A percentile compares a stretch with the other conserved stretches of the same genome.
Conservation (phyloP, 2,888 invertebrate species). For the Limnephilus auricula region DNA sequence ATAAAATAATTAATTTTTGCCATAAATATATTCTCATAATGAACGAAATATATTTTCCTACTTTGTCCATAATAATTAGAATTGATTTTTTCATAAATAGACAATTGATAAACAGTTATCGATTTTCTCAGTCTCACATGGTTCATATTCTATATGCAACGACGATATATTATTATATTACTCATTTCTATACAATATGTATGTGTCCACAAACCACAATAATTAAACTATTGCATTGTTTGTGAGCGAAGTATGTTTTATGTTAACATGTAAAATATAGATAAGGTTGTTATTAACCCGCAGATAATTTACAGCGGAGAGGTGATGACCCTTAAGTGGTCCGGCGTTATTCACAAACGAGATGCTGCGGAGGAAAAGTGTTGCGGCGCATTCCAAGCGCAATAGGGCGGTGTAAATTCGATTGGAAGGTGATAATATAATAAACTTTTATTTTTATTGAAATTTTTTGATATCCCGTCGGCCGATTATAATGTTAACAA, state of each 20-base stretch:
- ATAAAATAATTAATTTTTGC: no score
- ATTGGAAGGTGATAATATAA: slow-evolving; percentile 42
- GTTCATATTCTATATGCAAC: no score
- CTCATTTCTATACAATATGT: not conserved
- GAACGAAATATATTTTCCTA: no score
- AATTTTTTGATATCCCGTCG: slow-evolving; percentile 14
- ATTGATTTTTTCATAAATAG: no score
- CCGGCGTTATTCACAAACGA: slow-evolving; percentile 42
- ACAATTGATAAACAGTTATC: no score
- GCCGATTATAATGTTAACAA: not conserved
- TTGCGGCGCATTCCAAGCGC: slow-evolving; percentile 40
- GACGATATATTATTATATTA: not conserved
- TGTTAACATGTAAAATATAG: not conserved
- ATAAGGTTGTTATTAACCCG: not conserved
- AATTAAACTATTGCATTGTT: not conserved
- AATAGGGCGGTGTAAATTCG: slow-evolving; percentile 18
- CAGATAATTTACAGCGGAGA: not conserved
- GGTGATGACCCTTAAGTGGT: slow-evolving; percentile 21
- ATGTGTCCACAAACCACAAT: not conserved
- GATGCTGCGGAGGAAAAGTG: slow-evolving; percentile 22
- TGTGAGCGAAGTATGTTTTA: not conserved
- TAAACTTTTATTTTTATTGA: slow-evolving; percentile 7
- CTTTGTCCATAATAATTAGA: no score
- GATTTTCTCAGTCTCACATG: no score
- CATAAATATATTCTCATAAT: no score